Evolutionary conservation across 1,140 invertebrate genomes (phyloP), one percentile per base, ranked within the genome.

Genomic region (Drosophila fuyamai): DNA sequence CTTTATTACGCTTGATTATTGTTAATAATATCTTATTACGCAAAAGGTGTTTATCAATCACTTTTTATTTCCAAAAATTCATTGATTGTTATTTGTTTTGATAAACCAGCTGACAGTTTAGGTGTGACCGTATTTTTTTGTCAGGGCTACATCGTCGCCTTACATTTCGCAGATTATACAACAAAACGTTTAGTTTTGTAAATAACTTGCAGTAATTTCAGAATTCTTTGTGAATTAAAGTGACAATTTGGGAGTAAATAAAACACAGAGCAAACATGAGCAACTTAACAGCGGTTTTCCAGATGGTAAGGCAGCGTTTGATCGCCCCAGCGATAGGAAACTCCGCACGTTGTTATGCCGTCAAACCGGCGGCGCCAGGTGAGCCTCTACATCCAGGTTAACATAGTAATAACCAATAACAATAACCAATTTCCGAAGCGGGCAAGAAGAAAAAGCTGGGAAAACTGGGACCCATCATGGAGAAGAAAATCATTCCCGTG

Each of bases 401-500:
- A 35, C 16, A n/a, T 27, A 5, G 4, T 14, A n/a, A n/a, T n/a
- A n/a, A n/a, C n/a, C n/a, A n/a, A n/a, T 5, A 32, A 9, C 44
- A 12, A 12, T 18, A 18, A 2, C 14, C 6, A 2, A 40, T 14
- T 4, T 73, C 29, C 46, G 54, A 35, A 72, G 73, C 75, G 14
- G 51, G 58, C 46, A 94, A 81, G 93, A 94, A 68, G 79, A 94
- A 94, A 65, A 96, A 95, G 91, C 94, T 94, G 58, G 94, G 94
- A 36, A 95, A 95, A 82, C 46, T 94, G 47, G 94, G 94, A 2
- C 91, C 93, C 5, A 86, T 94, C 2, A 91, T 94, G 71, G 95
- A 96, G 78, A 97, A 97, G 85, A 95, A 95, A 82, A 91, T 95
- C 32, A 91, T 98, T 59, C 96, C 96, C 1, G 97, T 98, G 4